Conservation (phyloP, 2,113 vertebrate genomes). For the Bos javanicus region DNA sequence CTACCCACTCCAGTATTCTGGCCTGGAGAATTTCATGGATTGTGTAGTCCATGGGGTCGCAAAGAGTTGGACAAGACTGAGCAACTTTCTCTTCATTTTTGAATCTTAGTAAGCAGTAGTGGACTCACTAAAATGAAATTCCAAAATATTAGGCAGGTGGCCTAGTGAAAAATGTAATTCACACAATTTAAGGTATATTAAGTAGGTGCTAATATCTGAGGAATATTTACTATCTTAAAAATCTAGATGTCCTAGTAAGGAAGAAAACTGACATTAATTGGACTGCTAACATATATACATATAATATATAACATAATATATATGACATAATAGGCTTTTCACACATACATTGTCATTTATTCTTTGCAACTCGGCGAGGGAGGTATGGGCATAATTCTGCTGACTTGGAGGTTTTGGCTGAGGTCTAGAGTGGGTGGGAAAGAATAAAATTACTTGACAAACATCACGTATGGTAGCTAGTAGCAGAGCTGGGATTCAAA, state of each 20-base stretch:
- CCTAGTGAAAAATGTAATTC: background rate
- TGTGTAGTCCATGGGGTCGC: background rate
- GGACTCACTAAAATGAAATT: background rate
- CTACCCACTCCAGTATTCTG: background rate
- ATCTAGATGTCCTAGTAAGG: background rate
- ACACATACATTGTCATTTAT: background rate
- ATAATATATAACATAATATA: background rate
- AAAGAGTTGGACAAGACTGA: background rate
- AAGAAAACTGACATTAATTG: background rate
- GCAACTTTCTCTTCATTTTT: background rate
- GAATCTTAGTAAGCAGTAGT: background rate
- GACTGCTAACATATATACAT: background rate
- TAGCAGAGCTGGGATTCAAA: background rate
- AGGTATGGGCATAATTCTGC: background rate
- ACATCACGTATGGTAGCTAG: background rate
- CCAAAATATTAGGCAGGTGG: background rate
- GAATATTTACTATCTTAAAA: background rate
- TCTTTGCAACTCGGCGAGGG: background rate
- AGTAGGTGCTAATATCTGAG: background rate
- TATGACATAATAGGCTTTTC: background rate
- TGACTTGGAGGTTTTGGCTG: background rate
- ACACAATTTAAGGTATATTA: background rate
- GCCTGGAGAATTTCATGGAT: background rate
- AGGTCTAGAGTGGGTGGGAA: background rate
- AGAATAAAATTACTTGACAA: background rate